Evolutionary conservation across 2,888 invertebrate genomes (phyloP).

Genomic region (Tholera decimalis): DNA sequence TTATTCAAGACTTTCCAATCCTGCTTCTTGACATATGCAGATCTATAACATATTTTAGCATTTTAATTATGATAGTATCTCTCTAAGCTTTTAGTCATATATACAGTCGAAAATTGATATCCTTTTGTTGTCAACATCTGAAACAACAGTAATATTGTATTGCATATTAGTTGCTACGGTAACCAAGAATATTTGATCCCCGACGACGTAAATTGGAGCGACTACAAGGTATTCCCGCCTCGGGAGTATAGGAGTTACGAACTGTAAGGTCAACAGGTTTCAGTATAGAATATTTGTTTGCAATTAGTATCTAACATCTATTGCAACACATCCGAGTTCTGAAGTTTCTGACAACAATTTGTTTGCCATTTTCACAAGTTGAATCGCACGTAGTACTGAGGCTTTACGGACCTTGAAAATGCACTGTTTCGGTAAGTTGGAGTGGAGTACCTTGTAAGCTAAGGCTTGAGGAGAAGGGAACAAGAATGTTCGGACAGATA

Average conservation of each 20-base stretch:
- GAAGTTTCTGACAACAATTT: conserved; percentile 8
- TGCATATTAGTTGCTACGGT: conserved; percentile 11
- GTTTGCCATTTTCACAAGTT: background rate
- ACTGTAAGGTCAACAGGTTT: conserved; percentile 41
- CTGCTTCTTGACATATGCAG: background rate
- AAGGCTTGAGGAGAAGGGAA: no score
- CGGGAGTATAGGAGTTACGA: conserved; percentile 19
- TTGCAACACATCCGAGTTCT: background rate
- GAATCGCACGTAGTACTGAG: background rate
- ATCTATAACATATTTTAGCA: background rate
- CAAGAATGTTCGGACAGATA: no score
- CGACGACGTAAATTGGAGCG: conserved; percentile 22
- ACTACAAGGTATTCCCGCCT: conserved; percentile 28
- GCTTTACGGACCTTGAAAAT: no score
- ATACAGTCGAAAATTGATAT: background rate
- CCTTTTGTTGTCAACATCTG: background rate
- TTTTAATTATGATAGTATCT: background rate
- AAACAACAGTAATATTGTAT: background rate
- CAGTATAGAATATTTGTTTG: conserved; percentile 26
- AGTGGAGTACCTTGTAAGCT: no score
- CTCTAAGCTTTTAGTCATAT: background rate
- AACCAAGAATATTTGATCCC: conserved; percentile 16
- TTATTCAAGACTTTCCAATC: no score
- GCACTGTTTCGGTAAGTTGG: no score
- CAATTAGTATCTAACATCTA: conserved; percentile 16